Percentiles rank a stretch among this genome's conserved stretches.
These are phyloP conservation scores for Lochmaea crataegi DNA, from an alignment of 2,888 invertebrate genomes.

Conservation along the genomic window DNA sequence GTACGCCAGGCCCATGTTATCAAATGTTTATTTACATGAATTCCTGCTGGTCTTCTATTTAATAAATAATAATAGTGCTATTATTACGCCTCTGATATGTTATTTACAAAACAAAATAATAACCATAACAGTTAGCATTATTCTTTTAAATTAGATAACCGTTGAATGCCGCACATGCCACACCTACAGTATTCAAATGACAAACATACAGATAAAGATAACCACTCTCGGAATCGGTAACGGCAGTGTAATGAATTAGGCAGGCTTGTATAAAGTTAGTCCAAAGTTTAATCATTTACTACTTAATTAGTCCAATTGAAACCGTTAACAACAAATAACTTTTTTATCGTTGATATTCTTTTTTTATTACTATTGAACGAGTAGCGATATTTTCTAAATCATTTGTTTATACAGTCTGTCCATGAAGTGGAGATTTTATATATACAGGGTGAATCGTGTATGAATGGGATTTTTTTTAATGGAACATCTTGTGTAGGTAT, in stretches of 20 bases:
- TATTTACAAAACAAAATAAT: constrained; percentile 5
- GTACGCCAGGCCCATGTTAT: too few relatives aligned
- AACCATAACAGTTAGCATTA: background rate
- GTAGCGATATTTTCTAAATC: background rate
- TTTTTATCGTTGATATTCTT: constrained; percentile 6
- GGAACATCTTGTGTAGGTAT: too few relatives aligned
- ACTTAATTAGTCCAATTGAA: constrained; percentile 20
- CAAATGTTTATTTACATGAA: background rate
- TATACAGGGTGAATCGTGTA: background rate
- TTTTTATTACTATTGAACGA: constrained; percentile 7
- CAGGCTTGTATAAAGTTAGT: constrained; percentile 8
- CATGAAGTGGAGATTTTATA: background rate
- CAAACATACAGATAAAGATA: background rate
- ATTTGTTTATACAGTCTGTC: background rate
- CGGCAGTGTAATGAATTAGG: background rate
- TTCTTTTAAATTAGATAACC: constrained; percentile 2
- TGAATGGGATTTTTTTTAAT: too few relatives aligned
- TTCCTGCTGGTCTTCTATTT: background rate
- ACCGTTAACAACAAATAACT: constrained; percentile 15
- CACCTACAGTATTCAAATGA: background rate
- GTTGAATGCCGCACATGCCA: constrained; percentile 4
- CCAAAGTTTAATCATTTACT: constrained; percentile 19
- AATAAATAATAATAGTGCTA: background rate
- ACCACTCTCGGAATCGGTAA: background rate
- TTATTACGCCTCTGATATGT: background rate